Evolutionary conservation across 1,140 invertebrate species (phyloP).

Genomic region (Archegozetes longisetosus): DNA sequence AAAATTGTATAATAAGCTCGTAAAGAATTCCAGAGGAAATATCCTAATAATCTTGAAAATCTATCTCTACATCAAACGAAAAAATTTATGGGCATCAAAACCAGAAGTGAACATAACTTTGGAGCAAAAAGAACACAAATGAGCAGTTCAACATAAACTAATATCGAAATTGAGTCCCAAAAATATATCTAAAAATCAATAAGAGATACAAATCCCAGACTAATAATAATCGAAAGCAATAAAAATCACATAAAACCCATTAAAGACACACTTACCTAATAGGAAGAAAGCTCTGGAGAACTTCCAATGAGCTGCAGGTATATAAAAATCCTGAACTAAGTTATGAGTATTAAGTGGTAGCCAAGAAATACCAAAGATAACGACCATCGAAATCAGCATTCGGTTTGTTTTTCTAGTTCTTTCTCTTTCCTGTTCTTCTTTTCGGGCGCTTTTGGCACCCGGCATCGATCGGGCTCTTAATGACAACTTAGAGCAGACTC

Average conservation of each 20-base stretch:
- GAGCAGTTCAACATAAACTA: neutral
- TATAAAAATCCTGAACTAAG: conserved; percentile 67
- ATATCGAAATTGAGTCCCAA: neutral
- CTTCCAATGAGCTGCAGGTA: conserved; percentile 35
- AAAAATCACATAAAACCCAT: conserved; percentile 36
- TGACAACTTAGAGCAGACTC: conserved; percentile 71
- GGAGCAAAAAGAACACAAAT: neutral
- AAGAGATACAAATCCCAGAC: conserved; percentile 37
- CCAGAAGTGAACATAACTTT: no score
- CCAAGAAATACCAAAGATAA: conserved; percentile 90
- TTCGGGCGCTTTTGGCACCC: conserved; percentile 50
- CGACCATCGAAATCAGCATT: conserved; percentile 95
- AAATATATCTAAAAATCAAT: conserved; percentile 27
- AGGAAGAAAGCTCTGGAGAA: neutral
- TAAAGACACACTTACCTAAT: conserved; percentile 32
- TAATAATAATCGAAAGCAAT: no score
- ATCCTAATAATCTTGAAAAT: no score
- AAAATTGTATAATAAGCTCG: no score
- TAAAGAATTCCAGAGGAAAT: no score
- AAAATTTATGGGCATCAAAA: no score
- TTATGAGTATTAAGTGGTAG: conserved; percentile 80
- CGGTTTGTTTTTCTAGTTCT: conserved; percentile 55
- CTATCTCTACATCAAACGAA: no score
- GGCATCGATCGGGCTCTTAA: conserved; percentile 58
- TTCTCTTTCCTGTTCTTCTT: conserved; percentile 44